Evolutionary conservation across 2,888 invertebrate genomes (phyloP), one percentile per base, ranked within the genome.

Genomic region (Ceraclea dissimilis): DNA sequence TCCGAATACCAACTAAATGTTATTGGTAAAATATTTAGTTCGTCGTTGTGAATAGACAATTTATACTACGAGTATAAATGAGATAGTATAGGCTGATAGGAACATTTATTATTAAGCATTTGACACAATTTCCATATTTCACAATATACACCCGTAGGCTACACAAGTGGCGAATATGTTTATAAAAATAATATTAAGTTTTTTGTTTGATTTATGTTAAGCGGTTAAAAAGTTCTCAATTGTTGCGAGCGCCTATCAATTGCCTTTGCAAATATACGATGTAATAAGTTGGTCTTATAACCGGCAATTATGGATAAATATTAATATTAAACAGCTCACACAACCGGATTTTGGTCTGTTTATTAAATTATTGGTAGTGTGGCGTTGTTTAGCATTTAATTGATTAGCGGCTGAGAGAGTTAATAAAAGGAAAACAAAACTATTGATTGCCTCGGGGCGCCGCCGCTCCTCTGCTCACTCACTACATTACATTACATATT

Each of bases 401-500:
- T 78, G 78, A 77, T 78, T 77, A 76, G 76, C 77, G 77, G 77
- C 74, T 72, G 74, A 74, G 71, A 70, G 70, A 73, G 68, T 73
- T 78, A 76, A 78, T 77, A 75, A 77, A 75, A 75, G 74, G 75
- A 75, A 76, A 76, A 75, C 73, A 75, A 77, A 76, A 53, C 56
- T 52, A 51, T 55, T 22, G 54, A 49, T 55, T 21, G 54, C 59
- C 56, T 19, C 52, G 17, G 49, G 43, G 17, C 49, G 34, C 19
- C 13, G 34, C 33, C 10, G 16, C 13, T 5, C 49, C 33, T 33
- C 51, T 18, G 31, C 39, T 39, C 39, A 39, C 13, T 39, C 39
- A 39, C 39, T 39, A 39, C 26, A 26, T 16, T 33, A 33, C 33
- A 31, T 4, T 5, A n/a, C 16, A 39, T 39, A 39, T 4, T 31